phyloP scores from a whole-genome alignment of 2,888 invertebrate genomes.

The Polydrusus cervinus region DNA sequence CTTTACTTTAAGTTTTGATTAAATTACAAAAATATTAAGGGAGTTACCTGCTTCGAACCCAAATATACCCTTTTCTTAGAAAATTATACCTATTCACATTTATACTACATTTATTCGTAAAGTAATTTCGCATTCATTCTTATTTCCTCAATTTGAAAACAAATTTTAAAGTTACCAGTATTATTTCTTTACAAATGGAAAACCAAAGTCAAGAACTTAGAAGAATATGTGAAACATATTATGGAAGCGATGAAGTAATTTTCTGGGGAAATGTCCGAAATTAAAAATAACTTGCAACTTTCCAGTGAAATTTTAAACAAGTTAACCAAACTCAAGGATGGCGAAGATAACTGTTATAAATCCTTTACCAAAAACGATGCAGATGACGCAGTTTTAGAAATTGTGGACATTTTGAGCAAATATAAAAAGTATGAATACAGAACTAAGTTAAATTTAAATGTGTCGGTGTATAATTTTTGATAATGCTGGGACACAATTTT shows the following conservation, averaged over 20 bases:
- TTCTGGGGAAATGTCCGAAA: conserved; percentile 33
- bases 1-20: too few species aligned
- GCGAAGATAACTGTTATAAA: conserved; percentile 50
- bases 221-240: conserved; percentile 24
- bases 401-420: conserved; percentile 58
- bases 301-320: conserved; percentile 57
- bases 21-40: too few species aligned
- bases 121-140: background rate
- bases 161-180: background rate
- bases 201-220: conserved; percentile 20
- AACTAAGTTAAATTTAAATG: background rate
- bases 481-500: background rate
- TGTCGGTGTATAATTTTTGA: background rate
- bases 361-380: conserved; percentile 55
- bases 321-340: conserved; percentile 47
- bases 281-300: conserved; percentile 50
- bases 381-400: conserved; percentile 57
- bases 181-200: background rate
- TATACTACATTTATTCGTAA: background rate
- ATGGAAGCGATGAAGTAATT: conserved; percentile 27
- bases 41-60: background rate
- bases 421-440: conserved; percentile 43
- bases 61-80: conserved; percentile 8
- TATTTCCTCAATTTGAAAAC: background rate
- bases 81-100: background rate